These are phyloP conservation scores for Chrysopa pallens DNA, from an alignment of 1,140 invertebrate genomes.

Conservation along the genomic window DNA sequence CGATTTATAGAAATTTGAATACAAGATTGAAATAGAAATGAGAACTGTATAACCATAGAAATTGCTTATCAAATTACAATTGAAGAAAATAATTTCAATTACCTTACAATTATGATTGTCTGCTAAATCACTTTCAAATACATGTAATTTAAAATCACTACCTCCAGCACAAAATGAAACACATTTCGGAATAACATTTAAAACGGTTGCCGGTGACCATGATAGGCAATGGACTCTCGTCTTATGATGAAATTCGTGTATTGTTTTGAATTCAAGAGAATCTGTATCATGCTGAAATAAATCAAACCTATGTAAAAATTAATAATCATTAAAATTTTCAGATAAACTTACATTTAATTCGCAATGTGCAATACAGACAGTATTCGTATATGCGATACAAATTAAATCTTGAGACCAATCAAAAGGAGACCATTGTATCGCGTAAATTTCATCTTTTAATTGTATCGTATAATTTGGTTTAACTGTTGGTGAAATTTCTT, in stretches of 20 bases:
- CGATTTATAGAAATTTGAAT: neutral
- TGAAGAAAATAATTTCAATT: constrained; percentile 5
- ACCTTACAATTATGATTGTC: constrained; percentile 27
- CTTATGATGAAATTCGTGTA: constrained; percentile 27
- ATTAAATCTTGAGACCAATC: constrained; percentile 20
- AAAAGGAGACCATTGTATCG: constrained; percentile 16
- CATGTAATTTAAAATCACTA: constrained; percentile 31
- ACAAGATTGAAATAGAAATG: constrained; percentile 4
- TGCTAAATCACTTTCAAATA: constrained; percentile 35
- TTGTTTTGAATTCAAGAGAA: constrained; percentile 9
- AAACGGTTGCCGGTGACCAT: constrained; percentile 41
- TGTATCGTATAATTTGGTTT: neutral
- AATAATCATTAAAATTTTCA: neutral
- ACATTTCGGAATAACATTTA: constrained; percentile 36
- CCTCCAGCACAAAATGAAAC: constrained; percentile 34
- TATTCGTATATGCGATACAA: constrained; percentile 16
- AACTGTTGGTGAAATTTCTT: neutral
- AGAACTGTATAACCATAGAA: neutral
- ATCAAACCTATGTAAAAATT: constrained; percentile 2
- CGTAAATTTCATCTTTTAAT: constrained; percentile 1
- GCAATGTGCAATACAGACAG: constrained; percentile 14
- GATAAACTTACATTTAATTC: constrained; percentile 9
- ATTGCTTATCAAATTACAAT: no score
- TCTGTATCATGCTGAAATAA: constrained; percentile 4
- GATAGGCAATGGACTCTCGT: constrained; percentile 30